phyloP scores from a whole-genome alignment of 2,888 invertebrate genomes.

The Aquatica leii region DNA sequence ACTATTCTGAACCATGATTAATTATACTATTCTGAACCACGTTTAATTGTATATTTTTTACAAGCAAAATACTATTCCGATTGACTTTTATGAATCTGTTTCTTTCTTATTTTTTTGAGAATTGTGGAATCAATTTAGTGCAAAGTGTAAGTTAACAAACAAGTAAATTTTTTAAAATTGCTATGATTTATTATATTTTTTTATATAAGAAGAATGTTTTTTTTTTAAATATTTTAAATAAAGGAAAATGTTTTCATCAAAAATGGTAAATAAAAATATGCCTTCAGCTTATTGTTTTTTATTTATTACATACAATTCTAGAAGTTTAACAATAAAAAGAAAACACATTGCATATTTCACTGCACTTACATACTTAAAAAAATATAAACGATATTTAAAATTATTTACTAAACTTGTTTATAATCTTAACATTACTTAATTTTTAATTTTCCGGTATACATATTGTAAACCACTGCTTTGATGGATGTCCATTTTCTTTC shows the following conservation, averaged over 20 bases:
- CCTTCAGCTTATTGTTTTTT: too few species aligned
- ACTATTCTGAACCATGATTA: not conserved
- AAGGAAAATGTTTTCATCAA: too few species aligned
- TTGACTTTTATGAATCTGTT: too few species aligned
- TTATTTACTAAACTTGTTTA: not conserved
- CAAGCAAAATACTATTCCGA: too few species aligned
- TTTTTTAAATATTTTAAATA: too few species aligned
- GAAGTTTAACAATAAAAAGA: not conserved
- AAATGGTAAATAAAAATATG: too few species aligned
- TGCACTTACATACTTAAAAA: not conserved
- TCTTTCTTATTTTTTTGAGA: too few species aligned
- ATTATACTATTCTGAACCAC: constrained; percentile 2
- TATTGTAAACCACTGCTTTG: not conserved
- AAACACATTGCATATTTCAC: too few species aligned
- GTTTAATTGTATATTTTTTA: not conserved
- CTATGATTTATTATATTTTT: not conserved
- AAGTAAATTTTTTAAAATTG: too few species aligned
- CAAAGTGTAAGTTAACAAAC: too few species aligned
- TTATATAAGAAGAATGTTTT: not conserved
- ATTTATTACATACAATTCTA: too few species aligned
- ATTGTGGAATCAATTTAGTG: too few species aligned
- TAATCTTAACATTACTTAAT: not conserved
- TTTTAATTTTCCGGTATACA: not conserved
- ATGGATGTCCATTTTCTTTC: not conserved
- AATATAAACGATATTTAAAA: not conserved